These are phyloP conservation scores for Tragopan temminckii DNA, from an alignment of 2,797 vertebrate genomes.

Conservation along the genomic window DNA sequence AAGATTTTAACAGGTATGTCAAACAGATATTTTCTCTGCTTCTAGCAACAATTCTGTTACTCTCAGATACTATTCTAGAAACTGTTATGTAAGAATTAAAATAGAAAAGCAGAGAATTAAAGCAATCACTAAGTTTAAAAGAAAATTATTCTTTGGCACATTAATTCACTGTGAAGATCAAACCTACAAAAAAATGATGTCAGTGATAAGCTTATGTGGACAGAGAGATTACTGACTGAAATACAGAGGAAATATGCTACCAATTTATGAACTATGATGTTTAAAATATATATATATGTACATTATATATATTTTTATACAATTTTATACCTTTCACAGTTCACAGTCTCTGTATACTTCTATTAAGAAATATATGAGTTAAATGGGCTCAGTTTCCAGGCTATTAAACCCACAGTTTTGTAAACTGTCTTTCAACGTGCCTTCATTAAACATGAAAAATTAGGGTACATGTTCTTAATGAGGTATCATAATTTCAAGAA, in stretches of 20 bases:
- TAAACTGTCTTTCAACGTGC: not conserved
- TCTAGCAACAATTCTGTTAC: not conserved
- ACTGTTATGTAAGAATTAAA: fast-evolving
- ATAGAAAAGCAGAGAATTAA: not conserved
- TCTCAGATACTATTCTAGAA: not conserved
- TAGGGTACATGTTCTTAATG: not conserved
- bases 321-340: not conserved
- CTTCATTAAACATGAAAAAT: slow-evolving; percentile 18
- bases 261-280: slow-evolving; percentile 14
- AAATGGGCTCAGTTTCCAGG: slow-evolving; percentile 20
- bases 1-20: not conserved
- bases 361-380: slow-evolving; percentile 44
- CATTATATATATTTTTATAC: not conserved
- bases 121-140: not conserved
- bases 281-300: not conserved
- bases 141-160: not conserved
- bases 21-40: not conserved
- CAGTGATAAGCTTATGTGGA: not conserved
- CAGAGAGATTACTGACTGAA: not conserved
- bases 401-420: not conserved
- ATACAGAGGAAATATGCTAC: slow-evolving; percentile 4
- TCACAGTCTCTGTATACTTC: not conserved
- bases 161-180: slow-evolving; percentile 28
- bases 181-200: slow-evolving; percentile 41
- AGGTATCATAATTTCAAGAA: not conserved